Evolutionary conservation across 1,140 invertebrate species (phyloP).

Genomic region (Lepidotrigona ventralis): DNA sequence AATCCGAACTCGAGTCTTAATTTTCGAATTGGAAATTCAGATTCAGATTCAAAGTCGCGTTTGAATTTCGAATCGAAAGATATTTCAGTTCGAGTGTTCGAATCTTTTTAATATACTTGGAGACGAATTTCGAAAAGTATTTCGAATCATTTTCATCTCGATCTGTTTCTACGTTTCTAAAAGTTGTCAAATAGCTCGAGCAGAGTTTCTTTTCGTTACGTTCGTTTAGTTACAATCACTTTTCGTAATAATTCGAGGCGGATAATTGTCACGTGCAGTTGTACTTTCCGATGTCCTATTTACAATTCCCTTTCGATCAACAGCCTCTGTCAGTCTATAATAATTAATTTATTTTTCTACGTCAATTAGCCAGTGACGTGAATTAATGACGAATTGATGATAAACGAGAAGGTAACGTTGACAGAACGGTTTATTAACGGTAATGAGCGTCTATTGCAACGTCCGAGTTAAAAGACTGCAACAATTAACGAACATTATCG

Average conservation of each 20-base stretch:
- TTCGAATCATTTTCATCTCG: background rate
- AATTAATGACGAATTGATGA: background rate
- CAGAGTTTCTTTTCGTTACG: background rate
- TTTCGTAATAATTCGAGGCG: background rate
- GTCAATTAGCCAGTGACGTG: background rate
- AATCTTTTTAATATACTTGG: background rate
- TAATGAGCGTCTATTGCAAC: background rate
- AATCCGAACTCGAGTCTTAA: too few relatives aligned
- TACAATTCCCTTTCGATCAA: background rate
- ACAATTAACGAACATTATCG: background rate
- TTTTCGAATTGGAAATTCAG: too few relatives aligned
- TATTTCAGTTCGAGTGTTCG: background rate
- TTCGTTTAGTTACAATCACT: background rate
- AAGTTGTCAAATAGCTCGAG: background rate
- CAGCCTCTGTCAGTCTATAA: background rate
- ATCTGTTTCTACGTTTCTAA: background rate
- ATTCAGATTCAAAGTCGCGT: background rate
- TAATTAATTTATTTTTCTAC: slow-evolving; percentile 4
- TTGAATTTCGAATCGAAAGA: background rate
- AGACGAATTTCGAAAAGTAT: background rate
- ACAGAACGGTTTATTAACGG: slow-evolving; percentile 5
- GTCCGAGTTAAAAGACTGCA: background rate
- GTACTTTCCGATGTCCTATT: background rate
- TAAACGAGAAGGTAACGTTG: background rate
- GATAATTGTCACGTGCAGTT: too few relatives aligned